Evolutionary conservation across 2,113 vertebrate species (phyloP).

Genomic region (Symphodus melops): DNA sequence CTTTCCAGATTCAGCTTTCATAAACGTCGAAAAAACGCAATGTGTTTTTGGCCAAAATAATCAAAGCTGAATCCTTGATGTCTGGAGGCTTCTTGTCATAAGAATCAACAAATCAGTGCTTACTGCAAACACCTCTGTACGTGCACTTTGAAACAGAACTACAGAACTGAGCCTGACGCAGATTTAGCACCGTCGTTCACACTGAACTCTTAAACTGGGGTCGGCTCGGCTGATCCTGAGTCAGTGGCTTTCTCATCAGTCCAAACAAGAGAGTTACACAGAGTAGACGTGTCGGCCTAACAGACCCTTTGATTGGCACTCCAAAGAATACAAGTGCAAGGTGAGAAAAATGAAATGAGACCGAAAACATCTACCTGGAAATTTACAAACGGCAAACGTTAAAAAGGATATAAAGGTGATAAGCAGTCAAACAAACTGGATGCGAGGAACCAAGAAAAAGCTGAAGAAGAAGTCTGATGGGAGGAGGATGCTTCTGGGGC

Average conservation of each 20-base stretch:
- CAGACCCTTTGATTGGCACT: slow-evolving; percentile 3
- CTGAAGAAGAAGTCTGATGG: background rate
- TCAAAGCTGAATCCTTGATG: background rate
- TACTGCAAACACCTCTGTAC: slow-evolving; percentile 1
- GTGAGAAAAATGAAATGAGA: too few relatives aligned
- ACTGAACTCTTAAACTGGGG: slow-evolving; percentile 21
- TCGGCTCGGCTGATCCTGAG: slow-evolving; percentile 58
- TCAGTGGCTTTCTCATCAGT: slow-evolving; percentile 36
- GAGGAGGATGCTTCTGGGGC: background rate
- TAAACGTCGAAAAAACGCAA: background rate
- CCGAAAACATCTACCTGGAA: too few relatives aligned
- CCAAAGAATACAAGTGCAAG: background rate
- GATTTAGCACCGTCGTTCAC: slow-evolving; percentile 58
- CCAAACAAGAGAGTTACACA: background rate
- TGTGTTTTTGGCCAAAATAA: background rate
- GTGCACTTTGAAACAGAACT: slow-evolving; percentile 22
- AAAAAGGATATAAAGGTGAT: background rate
- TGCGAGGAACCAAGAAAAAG: background rate
- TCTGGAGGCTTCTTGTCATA: background rate
- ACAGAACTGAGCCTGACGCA: slow-evolving; percentile 39
- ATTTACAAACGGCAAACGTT: background rate
- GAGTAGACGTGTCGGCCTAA: too few relatives aligned
- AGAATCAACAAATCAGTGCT: slow-evolving; percentile 27
- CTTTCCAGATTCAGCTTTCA: background rate
- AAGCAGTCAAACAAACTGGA: background rate